Percentiles rank a stretch among this genome's conserved stretches.
Evolutionary conservation across 2,113 vertebrate genomes (phyloP).

Genomic region (Ctenodactylus gundi): DNA sequence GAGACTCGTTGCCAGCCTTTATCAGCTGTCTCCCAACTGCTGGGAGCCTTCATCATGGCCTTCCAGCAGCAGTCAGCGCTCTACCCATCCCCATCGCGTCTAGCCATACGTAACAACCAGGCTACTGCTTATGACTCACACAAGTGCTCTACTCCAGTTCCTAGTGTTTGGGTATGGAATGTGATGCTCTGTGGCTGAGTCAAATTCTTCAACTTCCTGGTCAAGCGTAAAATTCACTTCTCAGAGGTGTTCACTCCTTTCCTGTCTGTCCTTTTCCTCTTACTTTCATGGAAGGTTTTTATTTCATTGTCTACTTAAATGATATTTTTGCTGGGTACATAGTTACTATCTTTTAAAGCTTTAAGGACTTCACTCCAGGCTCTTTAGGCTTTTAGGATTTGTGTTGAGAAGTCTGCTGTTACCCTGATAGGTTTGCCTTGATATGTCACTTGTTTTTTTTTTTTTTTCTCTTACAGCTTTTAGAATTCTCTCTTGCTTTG

Average conservation of each 20-base stretch:
- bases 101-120: background rate
- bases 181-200: background rate
- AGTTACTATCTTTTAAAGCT: no score
- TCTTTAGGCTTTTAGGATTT: no score
- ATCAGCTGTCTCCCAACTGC: background rate
- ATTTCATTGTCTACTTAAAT: no score
- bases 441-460: no score
- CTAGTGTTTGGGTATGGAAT: background rate
- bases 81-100: background rate
- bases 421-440: no score
- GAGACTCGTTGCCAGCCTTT: fast-evolving
- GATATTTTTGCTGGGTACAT: no score
- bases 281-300: no score
- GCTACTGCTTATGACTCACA: fast-evolving
- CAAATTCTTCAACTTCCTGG: background rate
- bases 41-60: background rate
- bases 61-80: background rate
- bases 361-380: no score
- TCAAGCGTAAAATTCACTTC: background rate
- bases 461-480: no score
- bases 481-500: no score
- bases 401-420: no score
- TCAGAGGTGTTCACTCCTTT: background rate
- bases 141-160: background rate
- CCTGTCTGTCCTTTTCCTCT: background rate